Percentiles rank a stretch among this genome's conserved stretches.
These are phyloP conservation scores for Salminus brasiliensis DNA, from an alignment of 2,113 vertebrate genomes.

Conservation along the genomic window DNA sequence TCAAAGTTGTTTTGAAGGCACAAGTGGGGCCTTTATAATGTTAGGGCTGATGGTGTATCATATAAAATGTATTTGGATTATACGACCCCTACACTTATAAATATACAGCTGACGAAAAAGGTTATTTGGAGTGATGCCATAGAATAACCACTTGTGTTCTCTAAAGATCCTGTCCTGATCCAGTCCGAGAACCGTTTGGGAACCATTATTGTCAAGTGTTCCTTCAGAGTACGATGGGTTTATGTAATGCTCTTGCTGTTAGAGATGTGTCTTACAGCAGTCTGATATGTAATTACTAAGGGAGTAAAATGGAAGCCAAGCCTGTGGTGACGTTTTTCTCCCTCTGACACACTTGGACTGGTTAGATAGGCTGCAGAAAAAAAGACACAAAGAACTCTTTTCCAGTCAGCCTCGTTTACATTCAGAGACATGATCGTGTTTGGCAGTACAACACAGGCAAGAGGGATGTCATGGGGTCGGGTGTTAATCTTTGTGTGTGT, in stretches of 20 bases:
- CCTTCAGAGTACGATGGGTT: too few relatives aligned
- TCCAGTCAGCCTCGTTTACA: conserved; percentile 37
- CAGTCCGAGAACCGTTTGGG: too few relatives aligned
- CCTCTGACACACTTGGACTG: background rate
- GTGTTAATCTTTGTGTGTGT: background rate
- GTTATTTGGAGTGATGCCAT: too few relatives aligned
- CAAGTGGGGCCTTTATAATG: too few relatives aligned
- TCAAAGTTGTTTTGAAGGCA: too few relatives aligned
- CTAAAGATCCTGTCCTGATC: too few relatives aligned
- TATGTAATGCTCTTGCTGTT: background rate
- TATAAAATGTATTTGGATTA: too few relatives aligned
- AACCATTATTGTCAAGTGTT: too few relatives aligned
- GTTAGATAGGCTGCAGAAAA: background rate
- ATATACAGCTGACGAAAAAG: too few relatives aligned
- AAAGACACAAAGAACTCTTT: conserved; percentile 23
- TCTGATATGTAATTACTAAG: background rate
- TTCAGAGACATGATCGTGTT: conserved; percentile 9
- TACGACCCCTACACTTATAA: too few relatives aligned
- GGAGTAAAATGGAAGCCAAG: background rate
- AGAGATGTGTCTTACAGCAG: background rate
- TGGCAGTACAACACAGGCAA: background rate
- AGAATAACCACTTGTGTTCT: too few relatives aligned
- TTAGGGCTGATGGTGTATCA: too few relatives aligned
- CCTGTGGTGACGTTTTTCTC: background rate
- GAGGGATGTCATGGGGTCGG: background rate